Evolutionary conservation across 2,888 invertebrate species (phyloP).

Genomic region (Busseola fusca): DNA sequence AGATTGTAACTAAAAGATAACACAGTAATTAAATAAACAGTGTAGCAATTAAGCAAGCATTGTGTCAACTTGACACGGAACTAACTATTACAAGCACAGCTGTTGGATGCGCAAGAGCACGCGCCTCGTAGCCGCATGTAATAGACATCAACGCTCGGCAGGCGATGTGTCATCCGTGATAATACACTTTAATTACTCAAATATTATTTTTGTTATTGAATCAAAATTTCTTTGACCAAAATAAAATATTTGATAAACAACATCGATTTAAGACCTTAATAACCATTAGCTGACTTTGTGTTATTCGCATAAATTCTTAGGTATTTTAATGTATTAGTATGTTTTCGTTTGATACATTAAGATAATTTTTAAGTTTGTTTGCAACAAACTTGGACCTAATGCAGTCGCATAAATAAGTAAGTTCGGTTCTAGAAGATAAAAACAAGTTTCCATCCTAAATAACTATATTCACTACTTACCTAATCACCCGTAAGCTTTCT

Average conservation of each 20-base stretch:
- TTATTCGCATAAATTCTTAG: conserved; percentile 25
- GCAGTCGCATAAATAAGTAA: conserved; percentile 24
- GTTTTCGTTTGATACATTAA: conserved; percentile 44
- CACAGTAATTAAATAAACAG: conserved; percentile 53
- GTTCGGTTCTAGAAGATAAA: conserved; percentile 11
- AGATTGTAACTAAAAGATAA: conserved; percentile 24
- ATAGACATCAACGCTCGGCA: conserved; percentile 75
- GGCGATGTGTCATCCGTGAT: conserved; percentile 5
- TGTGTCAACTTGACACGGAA: conserved; percentile 56
- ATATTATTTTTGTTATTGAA: not conserved
- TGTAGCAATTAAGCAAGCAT: conserved; percentile 52
- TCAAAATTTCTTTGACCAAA: not conserved
- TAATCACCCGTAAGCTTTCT: conserved; percentile 71
- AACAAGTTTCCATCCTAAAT: conserved; percentile 39
- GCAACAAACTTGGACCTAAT: conserved; percentile 16
- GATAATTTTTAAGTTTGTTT: conserved; percentile 44
- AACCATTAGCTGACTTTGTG: conserved; percentile 14
- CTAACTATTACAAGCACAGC: conserved; percentile 52
- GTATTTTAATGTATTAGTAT: conserved; percentile 24
- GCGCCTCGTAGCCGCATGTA: conserved; percentile 60
- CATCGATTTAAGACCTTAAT: not conserved
- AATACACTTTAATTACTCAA: conserved; percentile 7
- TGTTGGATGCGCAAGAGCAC: conserved; percentile 44
- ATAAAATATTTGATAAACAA: not conserved
- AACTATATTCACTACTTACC: conserved; percentile 59